Evolutionary conservation across 2,797 vertebrate genomes (phyloP).

Genomic region (Eleutherodactylus coqui): DNA sequence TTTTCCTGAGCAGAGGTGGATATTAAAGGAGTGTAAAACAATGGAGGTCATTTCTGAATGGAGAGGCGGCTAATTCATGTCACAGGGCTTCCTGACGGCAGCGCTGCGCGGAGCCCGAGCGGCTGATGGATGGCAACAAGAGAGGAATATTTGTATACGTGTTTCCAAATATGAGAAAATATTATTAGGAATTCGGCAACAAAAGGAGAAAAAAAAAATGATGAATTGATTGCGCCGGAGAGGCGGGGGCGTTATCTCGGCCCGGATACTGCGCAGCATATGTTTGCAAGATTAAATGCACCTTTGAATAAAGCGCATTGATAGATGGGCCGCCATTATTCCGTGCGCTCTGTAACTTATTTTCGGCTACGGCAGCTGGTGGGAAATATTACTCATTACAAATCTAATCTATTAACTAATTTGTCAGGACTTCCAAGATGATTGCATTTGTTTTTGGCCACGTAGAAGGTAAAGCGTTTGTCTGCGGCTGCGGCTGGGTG

Average conservation of each 20-base stretch:
- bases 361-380: constrained; percentile 31
- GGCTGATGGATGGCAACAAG: background rate
- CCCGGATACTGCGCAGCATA: constrained; percentile 34
- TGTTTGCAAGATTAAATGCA: constrained; percentile 55
- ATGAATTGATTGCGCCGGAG: constrained; percentile 49
- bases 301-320: constrained; percentile 48
- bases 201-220: constrained; percentile 24
- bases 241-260: constrained; percentile 27
- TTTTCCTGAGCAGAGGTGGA: background rate
- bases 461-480: constrained; percentile 8
- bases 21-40: background rate
- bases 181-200: constrained; percentile 25
- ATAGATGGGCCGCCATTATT: constrained; percentile 42
- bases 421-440: constrained; percentile 20
- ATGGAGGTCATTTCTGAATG: background rate
- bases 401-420: constrained; percentile 47
- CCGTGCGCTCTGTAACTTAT: constrained; percentile 12
- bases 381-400: constrained; percentile 57
- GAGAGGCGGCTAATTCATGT: constrained; percentile 1
- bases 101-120: too few relatives aligned
- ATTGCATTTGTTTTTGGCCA: constrained; percentile 10
- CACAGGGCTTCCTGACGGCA: background rate
- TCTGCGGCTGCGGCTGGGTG: background rate
- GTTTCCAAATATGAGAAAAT: constrained; percentile 8
- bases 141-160: background rate